Base-by-base conservation (phyloP, 2,797 vertebrate species). In the Sebastes wilsoni region DNA sequence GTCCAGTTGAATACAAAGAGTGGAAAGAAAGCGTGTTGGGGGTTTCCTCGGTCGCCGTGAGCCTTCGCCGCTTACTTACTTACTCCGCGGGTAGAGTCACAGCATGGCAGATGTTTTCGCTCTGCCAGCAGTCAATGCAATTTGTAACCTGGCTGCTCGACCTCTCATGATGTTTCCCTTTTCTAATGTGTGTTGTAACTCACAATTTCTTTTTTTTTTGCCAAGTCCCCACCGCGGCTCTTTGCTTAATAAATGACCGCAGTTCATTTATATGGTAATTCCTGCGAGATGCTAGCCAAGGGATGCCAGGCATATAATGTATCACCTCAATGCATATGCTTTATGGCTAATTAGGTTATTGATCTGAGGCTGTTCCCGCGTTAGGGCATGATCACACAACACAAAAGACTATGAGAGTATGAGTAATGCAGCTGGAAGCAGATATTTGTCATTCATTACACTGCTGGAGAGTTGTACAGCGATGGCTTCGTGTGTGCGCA, bases 281-380 rank as follows among this genome's bases (percentile, higher is more conserved):
- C 87, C 62, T 87, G 60, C 65, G 76, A 89, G 83, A 88, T 81
- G 75, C 80, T 73, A 55, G 90, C 93, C 90, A 94, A 91, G 80
- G 69, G 78, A 90, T 92, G 92, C 81, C 92, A 90, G 91, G 80
- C 88, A 79, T 86, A 91, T 92, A 94, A 93, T 92, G 88, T 88
- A 94, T 94, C 87, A 81, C 88, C 59, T 76, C 88, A 87, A 84
- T 90, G 88, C 90, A 92, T 91, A 93, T 92, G 91, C 91, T 91
- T 93, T 91, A 92, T 93, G 90, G 90, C 89, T 94, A 94, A 95
- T 93, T 93, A 93, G 79, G 85, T 90, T 92, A 94, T 94, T 93
- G 94, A 94, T 94, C 90, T 85, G 81, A 68, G 86, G 86, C 81
- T 77, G 78, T 81, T 89, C 68, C 83, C 61, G 82, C 79, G 38